phyloP scores from a whole-genome alignment of 2,113 vertebrate genomes.

The Edolisoma coerulescens region DNA sequence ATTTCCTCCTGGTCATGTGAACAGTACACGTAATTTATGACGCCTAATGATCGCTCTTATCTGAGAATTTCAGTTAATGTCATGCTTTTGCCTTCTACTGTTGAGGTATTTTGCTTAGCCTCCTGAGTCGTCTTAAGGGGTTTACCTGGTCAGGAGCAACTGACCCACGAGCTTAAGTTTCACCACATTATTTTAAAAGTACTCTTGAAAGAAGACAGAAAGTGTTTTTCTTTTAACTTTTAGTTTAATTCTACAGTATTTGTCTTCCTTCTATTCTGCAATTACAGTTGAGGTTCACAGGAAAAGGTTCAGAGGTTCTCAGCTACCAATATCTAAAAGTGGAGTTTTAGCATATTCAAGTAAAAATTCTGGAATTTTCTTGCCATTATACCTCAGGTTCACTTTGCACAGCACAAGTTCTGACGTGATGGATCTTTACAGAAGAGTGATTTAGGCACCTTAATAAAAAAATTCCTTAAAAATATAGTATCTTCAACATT shows the following conservation, averaged over 20 bases:
- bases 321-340: not conserved
- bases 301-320: not conserved
- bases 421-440: not conserved
- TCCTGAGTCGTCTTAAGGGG: not conserved
- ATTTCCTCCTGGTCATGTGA: not conserved
- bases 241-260: not conserved
- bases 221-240: not conserved
- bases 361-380: not conserved
- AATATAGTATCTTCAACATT: not conserved
- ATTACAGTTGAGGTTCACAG: not conserved
- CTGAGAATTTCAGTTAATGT: not conserved
- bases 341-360: not conserved
- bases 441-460: not conserved
- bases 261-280: not conserved
- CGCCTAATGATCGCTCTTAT: not conserved
- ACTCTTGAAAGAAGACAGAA: not conserved
- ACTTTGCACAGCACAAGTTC: not conserved
- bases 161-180: not conserved
- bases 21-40: not conserved
- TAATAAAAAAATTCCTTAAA: not conserved
- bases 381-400: not conserved
- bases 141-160: not conserved
- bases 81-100: not conserved
- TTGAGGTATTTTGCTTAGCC: not conserved
- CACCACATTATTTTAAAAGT: not conserved